Evolutionary conservation across 2,888 invertebrate species (phyloP).

Genomic region (Diarsia mendica): DNA sequence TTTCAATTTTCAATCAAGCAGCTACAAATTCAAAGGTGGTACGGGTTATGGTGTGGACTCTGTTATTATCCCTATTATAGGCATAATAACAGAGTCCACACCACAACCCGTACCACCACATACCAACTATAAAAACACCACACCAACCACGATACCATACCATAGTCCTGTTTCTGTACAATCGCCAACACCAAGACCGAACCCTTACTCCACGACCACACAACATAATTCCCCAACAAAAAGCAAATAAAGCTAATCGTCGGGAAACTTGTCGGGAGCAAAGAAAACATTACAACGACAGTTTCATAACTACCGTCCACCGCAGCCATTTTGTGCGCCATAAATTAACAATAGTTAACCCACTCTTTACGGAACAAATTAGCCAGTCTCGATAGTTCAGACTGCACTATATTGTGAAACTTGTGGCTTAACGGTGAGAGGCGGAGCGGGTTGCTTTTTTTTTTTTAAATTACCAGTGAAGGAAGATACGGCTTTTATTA

Average conservation of each 20-base stretch:
- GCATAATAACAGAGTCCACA: no score
- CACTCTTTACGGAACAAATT: constrained; percentile 73
- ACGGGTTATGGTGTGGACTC: no score
- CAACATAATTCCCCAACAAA: constrained; percentile 18
- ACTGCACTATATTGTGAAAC: constrained; percentile 59
- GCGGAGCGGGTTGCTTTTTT: constrained; percentile 26
- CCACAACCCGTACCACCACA: no score
- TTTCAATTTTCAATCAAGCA: no score
- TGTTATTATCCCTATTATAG: no score
- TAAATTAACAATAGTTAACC: constrained; percentile 73
- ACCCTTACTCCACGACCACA: neutral
- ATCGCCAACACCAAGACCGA: neutral
- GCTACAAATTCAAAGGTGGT: no score
- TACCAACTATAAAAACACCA: no score
- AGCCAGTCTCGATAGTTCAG: constrained; percentile 69
- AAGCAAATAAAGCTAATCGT: constrained; percentile 57
- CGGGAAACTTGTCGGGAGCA: constrained; percentile 38
- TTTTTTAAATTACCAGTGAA: no score
- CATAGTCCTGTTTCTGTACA: neutral
- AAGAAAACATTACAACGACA: constrained; percentile 48
- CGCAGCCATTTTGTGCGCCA: constrained; percentile 54
- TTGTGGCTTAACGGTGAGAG: neutral
- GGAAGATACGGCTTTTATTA: no score
- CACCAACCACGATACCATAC: no score
- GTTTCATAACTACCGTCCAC: constrained; percentile 50